A percentile compares a stretch with the other conserved stretches of the same genome.
Conservation (phyloP, 1,140 invertebrate genomes). For the Meloidogyne exigua region DNA sequence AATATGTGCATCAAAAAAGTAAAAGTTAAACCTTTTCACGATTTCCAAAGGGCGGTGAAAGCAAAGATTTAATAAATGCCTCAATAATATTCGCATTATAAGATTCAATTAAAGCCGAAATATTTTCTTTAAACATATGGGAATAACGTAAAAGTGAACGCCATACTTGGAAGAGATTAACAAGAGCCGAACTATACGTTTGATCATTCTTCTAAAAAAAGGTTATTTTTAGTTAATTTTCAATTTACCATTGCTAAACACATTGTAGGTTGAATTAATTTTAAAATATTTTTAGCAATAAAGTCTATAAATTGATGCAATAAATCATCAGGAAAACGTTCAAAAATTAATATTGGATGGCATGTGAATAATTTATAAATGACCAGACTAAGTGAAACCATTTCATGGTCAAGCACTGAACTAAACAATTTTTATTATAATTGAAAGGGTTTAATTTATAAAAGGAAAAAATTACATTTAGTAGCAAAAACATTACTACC, state of each 20-base stretch:
- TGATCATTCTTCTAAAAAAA: slow-evolving; percentile 24
- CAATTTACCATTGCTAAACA: slow-evolving; percentile 9
- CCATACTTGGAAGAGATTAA: slow-evolving; percentile 28
- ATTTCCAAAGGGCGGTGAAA: slow-evolving; percentile 28
- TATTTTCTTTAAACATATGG: slow-evolving; percentile 7
- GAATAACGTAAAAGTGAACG: slow-evolving; percentile 17
- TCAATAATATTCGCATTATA: slow-evolving; percentile 23
- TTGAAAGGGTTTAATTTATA: background rate
- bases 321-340: slow-evolving; percentile 27
- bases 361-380: slow-evolving; percentile 32
- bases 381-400: slow-evolving; percentile 27
- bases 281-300: slow-evolving; percentile 20
- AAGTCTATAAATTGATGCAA: slow-evolving; percentile 31
- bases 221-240: background rate
- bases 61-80: slow-evolving; percentile 21
- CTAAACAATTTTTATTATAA: slow-evolving; percentile 3
- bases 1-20: too few relatives aligned
- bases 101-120: background rate
- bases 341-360: slow-evolving; percentile 30
- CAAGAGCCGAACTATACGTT: slow-evolving; percentile 14
- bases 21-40: slow-evolving; percentile 10
- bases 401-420: slow-evolving; percentile 24
- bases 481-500: background rate
- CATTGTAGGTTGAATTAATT: slow-evolving; percentile 15
- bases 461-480: background rate